Base-by-base conservation (phyloP, 2,888 invertebrate species). In the Heterodera filipjevi region DNA sequence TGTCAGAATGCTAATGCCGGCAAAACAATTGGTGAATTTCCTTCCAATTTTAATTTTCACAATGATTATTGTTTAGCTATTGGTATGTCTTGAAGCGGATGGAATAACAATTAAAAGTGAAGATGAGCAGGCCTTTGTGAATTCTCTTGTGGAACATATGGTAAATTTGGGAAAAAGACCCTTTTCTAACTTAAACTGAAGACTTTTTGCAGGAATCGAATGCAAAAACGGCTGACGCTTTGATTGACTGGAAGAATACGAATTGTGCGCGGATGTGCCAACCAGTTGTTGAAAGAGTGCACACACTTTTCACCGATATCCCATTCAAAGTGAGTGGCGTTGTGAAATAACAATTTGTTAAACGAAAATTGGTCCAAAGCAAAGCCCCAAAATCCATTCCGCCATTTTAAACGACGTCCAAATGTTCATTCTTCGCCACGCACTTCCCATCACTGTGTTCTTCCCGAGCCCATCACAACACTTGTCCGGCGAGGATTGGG, bases 391-490 rank as follows among this genome's bases (percentile, higher is more conserved):
- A 72, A 44, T 78, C 46, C 14, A 78, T 46, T 87, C 87, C 14
- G 84, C 84, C 74, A 83, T 87, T 74, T 82, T 87, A 30, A 81
- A 86, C 0, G 84, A 86, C 8, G 78, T 85, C 22, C 85, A 87
- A 81, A 83, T 87, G 83, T 85, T 82, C 78, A 83, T 81, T 76
- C 76, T 87, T 14, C 85, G 85, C 70, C 79, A 80, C 12, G 79
- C 80, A 12, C 82, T 87, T 8, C 86, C 87, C 27, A 66, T 78
- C 22, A 76, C 79, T 3, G 71, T 82, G 27, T 87, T 82, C 77
- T 85, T 86, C 64, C 79, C 79, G 22, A 39, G 27, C 33, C 27
- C 30, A 27, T 70, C 49, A 6, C 27, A 27, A 14, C 30, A 71
- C 14, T 12, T 19, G 44, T 27, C 74, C 19, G 39, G 10, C 2